These are phyloP conservation scores for Sula dactylatra DNA, from an alignment of 2,113 vertebrate species.

Conservation along the genomic window DNA sequence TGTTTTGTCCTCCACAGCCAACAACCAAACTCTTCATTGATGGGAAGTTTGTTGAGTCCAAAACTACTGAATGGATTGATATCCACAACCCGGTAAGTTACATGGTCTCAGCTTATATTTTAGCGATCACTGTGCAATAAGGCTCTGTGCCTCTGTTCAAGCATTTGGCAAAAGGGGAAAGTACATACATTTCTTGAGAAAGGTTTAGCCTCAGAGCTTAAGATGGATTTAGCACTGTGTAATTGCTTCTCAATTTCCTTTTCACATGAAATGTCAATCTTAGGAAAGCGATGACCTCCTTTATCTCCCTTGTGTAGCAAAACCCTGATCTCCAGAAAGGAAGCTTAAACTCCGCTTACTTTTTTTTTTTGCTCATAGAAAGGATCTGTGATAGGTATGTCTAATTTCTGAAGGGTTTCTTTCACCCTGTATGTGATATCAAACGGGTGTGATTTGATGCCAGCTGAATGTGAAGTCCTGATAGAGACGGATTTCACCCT, in stretches of 20 bases:
- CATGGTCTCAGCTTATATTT: neutral
- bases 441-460: neutral
- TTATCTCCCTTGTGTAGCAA: neutral
- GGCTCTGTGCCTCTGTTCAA: neutral
- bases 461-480: neutral
- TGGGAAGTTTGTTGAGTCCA: conserved; percentile 96
- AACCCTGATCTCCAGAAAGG: neutral
- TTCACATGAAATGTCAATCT: neutral
- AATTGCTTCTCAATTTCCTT: neutral
- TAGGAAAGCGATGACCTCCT: neutral
- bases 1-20: conserved; percentile 75
- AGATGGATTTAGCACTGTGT: neutral
- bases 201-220: neutral
- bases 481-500: neutral
- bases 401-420: neutral
- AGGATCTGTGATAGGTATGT: neutral
- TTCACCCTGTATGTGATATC: neutral
- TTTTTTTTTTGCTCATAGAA: neutral
- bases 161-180: neutral
- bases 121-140: neutral
- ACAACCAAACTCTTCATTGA: conserved; percentile 96
- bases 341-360: neutral
- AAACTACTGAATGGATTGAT: conserved; percentile 91
- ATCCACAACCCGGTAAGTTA: conserved; percentile 94
- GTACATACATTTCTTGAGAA: neutral